Evolutionary conservation across 92 coral and sea anemone species (phyloP), one percentile per base, ranked within the genome.

Genomic region (Plumapathes pennacea): DNA sequence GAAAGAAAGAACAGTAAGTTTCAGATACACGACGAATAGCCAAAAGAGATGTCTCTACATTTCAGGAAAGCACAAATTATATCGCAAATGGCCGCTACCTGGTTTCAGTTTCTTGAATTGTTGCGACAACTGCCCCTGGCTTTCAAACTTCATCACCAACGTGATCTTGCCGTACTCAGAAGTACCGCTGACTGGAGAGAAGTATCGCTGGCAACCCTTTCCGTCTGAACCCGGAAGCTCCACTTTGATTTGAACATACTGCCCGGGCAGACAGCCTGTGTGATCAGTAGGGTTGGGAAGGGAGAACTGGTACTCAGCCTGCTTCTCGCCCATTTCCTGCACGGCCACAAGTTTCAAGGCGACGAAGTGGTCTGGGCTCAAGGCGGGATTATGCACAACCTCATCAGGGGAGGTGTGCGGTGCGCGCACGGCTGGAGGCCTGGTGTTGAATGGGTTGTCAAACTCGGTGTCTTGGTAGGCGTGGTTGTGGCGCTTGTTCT

Each of bases 261-360:
- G 79, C 2, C 79, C 79, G 17, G 79, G 62, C 18, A 72, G 62
- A 31, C 79, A 72, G 13, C 79, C 79, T 1, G 71, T 38, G 51
- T 72, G 79, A 14, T 61, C 72, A 50, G 79, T 46, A 7, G 71
- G 52, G 12, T 60, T 51, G 71, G 79, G 79, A 1, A 72, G 59
- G 40, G 77, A 57, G 23, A 69, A 69, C 25, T 69, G 57, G 39
- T 46, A 69, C 68, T 31, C 17, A 5, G 77, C 77, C 23, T 58
- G 77, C 23, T 69, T 69, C 21, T 59, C 68, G 19, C 67, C 64
- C 14, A 69, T 30, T 10, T 60, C 50, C 28, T 28, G 57, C 10
- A 58, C 51, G 4, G 77, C 57, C 42, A 46, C 24, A 62, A 71
- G 79, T 45, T 39, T 61, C 39, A 71, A 45, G 43, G 49, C 13